Percentiles rank a stretch among this genome's conserved stretches.
phyloP scores from a whole-genome alignment of 1,140 invertebrate genomes.

The Branchinecta lindahli region DNA sequence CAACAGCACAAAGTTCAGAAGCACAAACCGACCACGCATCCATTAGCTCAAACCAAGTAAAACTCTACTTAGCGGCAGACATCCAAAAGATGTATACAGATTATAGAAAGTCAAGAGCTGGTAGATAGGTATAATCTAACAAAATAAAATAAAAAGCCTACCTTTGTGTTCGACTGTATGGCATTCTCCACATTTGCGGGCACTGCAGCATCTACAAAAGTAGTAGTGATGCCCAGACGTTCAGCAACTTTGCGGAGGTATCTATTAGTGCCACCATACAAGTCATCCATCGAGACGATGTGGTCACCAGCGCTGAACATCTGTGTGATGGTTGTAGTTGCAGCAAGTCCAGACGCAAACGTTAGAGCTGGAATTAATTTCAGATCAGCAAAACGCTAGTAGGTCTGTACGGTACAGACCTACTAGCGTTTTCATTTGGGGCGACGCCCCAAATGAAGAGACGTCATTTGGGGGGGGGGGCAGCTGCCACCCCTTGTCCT shows the following conservation, averaged over 20 bases:
- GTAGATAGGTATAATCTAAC: no score
- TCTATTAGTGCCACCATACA: slow-evolving; percentile 81
- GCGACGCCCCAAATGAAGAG: no score
- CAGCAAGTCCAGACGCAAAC: slow-evolving; percentile 81
- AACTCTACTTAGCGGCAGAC: no score
- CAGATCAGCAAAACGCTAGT: neutral
- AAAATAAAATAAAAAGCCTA: slow-evolving; percentile 27
- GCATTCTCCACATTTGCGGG: slow-evolving; percentile 46
- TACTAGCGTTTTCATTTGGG: no score
- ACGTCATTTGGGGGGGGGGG: no score
- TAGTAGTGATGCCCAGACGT: slow-evolving; percentile 50
- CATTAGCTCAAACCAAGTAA: no score
- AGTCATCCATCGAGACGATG: slow-evolving; percentile 75
- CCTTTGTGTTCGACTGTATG: slow-evolving; percentile 70
- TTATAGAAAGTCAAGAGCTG: no score
- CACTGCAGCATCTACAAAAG: slow-evolving; percentile 68
- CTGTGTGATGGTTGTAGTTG: slow-evolving; percentile 54
- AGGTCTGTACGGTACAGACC: neutral
- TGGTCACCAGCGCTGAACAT: slow-evolving; percentile 74
- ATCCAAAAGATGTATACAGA: no score
- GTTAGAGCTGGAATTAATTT: slow-evolving; percentile 36
- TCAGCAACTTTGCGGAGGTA: slow-evolving; percentile 42
- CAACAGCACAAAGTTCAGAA: no score
- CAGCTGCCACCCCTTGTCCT: no score
- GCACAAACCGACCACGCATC: no score